Percentiles rank a stretch among this genome's conserved stretches.
Conservation (phyloP, 2,888 invertebrate species). For the Maniola hyperantus region DNA sequence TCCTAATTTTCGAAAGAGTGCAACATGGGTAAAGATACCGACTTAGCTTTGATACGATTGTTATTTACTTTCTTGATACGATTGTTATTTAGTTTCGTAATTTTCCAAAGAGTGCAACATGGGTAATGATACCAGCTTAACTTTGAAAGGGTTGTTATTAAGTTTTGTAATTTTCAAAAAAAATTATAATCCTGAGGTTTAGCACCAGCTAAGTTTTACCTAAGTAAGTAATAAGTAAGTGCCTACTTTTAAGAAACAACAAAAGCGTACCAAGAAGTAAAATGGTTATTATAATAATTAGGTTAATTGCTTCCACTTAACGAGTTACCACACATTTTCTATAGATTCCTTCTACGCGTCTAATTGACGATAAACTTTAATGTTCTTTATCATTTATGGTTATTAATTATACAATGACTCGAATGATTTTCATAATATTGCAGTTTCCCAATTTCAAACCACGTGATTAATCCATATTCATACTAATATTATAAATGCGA, state of each 20-base stretch:
- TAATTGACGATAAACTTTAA: constrained; percentile 22
- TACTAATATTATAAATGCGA: background rate
- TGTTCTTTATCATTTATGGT: constrained; percentile 24
- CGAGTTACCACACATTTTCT: constrained; percentile 30
- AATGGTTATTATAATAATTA: constrained; percentile 26
- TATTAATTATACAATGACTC: constrained; percentile 15
- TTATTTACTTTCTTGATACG: no score
- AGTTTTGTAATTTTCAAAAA: no score
- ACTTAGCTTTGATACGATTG: no score
- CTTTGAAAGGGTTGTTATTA: no score
- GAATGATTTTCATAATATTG: constrained; percentile 1
- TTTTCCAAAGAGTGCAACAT: no score
- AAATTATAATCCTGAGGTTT: no score
- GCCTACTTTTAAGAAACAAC: background rate
- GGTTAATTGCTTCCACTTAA: constrained; percentile 37
- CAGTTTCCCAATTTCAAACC: constrained; percentile 13
- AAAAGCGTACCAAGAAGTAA: constrained; percentile 9
- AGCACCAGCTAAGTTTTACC: no score
- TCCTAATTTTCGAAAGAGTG: no score
- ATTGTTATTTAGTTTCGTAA: no score
- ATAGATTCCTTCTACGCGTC: constrained; percentile 25
- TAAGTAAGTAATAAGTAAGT: no score
- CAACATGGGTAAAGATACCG: no score
- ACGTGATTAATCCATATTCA: background rate
- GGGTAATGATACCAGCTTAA: no score